Evolutionary conservation across 1,140 invertebrate species (phyloP), one percentile per base, ranked within the genome.

Genomic region (Drosophila varians): DNA sequence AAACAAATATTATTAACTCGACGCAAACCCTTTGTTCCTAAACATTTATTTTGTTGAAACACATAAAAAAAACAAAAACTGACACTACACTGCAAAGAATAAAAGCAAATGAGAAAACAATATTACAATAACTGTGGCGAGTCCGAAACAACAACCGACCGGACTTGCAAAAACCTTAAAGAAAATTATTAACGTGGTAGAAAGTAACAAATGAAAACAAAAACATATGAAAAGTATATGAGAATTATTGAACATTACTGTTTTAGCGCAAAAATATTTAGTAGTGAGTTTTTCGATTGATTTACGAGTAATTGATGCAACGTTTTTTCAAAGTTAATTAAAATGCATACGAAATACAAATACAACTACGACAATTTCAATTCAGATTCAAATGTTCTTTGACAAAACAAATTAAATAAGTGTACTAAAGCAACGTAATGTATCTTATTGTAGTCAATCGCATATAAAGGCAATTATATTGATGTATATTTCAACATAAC

Each of bases 101-200:
- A 62, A 55, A 70, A 52, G 82, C 77, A 75, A 88, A 70, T 70
- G 49, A 40, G 77, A 75, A 75, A 84, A 54, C 86, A 89, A 89
- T 89, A 90, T 90, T 90, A 90, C 87, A 90, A 90, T 90, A 90
- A 90, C 87, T 90, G 87, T 90, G 87, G 86, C 61, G 36, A 61
- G 78, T 58, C 70, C 82, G 7, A 16, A 38, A 14, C 36, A 77
- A 61, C 48, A 87, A 69, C 28, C 69, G 82, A 45, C 73, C 25
- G 51, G 77, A 65, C 77, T 88, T 82, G 82, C 74, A 48, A 62
- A 71, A 61, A 55, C 18, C 28, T 49, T 55, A 43, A 38, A 74
- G 51, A 72, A 70, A 55, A 74, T 73, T 40, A 69, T 66, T 73
- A 83, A 86, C 57, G 80, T 89, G 86, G 86, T 89, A 89, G 87